Conservation (phyloP, 2,797 vertebrate species). For the Harpagifer antarcticus region DNA sequence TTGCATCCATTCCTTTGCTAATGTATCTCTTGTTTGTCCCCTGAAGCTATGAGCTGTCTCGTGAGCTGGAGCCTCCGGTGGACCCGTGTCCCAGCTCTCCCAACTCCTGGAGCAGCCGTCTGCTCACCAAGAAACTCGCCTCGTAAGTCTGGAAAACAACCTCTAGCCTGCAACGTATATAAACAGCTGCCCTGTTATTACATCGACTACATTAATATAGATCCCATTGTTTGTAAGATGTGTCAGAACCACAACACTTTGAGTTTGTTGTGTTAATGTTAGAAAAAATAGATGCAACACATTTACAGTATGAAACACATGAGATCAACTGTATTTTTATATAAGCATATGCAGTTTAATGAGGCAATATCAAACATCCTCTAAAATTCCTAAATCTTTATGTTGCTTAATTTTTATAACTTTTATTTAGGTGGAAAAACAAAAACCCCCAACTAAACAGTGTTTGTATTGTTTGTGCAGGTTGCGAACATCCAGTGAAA, state of each 20-base stretch:
- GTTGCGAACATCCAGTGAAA: slow-evolving; percentile 78
- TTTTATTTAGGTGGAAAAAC: neutral
- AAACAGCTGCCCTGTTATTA: neutral
- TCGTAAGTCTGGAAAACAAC: slow-evolving; percentile 79
- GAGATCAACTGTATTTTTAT: neutral
- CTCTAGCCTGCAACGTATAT: neutral
- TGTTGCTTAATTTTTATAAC: neutral
- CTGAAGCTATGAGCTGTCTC: slow-evolving; percentile 88
- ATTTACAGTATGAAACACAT: neutral
- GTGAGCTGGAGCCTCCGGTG: slow-evolving; percentile 89
- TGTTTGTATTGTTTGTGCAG: slow-evolving; percentile 57
- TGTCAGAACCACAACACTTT: neutral
- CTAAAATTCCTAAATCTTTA: neutral
- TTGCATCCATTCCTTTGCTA: neutral
- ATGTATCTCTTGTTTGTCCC: neutral
- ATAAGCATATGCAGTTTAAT: neutral
- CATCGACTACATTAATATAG: neutral
- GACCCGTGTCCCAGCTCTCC: slow-evolving; percentile 91
- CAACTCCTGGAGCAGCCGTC: slow-evolving; percentile 79
- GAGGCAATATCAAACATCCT: neutral
- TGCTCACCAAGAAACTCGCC: slow-evolving; percentile 87
- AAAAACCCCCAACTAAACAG: too few relatives aligned
- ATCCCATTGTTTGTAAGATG: neutral
- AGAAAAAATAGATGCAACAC: neutral
- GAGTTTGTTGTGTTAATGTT: neutral